Percentiles rank a stretch among this genome's conserved stretches.
These are phyloP conservation scores for Drosophila orena DNA, from an alignment of 1,140 invertebrate genomes.

Conservation along the genomic window DNA sequence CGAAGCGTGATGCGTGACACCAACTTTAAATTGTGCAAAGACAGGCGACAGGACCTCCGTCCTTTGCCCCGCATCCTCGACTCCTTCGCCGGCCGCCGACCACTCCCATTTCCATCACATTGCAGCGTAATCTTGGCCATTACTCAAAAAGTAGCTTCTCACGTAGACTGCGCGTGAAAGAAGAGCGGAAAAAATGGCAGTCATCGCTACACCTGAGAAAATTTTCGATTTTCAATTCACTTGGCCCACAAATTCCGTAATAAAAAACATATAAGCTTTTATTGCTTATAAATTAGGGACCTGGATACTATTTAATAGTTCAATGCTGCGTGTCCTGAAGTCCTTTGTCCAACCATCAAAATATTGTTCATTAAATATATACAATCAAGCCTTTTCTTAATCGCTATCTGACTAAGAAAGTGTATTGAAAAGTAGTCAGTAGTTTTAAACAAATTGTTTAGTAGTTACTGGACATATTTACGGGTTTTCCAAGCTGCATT, in stretches of 20 bases:
- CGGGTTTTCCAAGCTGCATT: too few species aligned
- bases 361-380: too few species aligned
- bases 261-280: too few species aligned
- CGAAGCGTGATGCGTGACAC: constrained; percentile 78
- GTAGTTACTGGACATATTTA: neutral
- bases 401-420: too few species aligned
- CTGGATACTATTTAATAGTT: too few species aligned
- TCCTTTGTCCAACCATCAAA: too few species aligned
- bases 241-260: neutral
- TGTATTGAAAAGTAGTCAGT: too few species aligned
- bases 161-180: constrained; percentile 54
- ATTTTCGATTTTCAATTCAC: neutral
- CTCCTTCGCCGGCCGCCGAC: neutral
- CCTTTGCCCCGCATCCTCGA: neutral
- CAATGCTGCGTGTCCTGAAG: too few species aligned
- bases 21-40: constrained; percentile 77
- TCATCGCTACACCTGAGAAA: constrained; percentile 24
- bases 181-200: constrained; percentile 42
- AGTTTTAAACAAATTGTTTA: neutral
- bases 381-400: too few species aligned
- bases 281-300: too few species aligned
- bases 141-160: constrained; percentile 77
- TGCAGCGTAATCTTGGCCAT: constrained; percentile 78
- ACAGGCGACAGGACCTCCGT: constrained; percentile 30
- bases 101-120: constrained; percentile 46